Evolutionary conservation across 2,113 vertebrate genomes (phyloP), one percentile per base, ranked within the genome.

Genomic region (Scopus umbretta): DNA sequence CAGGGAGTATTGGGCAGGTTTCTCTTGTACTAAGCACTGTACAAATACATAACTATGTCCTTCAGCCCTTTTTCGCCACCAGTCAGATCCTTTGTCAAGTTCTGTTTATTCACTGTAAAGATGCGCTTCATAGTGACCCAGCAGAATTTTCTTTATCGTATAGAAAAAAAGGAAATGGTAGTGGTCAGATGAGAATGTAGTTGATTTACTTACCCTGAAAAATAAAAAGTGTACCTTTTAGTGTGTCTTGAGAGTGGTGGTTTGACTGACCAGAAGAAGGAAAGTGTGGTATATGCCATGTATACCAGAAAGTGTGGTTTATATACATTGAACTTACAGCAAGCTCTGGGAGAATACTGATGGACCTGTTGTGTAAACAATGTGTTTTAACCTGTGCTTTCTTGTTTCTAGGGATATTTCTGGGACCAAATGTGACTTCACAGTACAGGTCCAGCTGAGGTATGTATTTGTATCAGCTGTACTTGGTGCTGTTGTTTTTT

Each of bases 361-460:
- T 70, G 36, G 21, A 56, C 22, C 40, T 56, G 11, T 42, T 66
- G 30, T 32, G 9, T 42, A 67, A 34, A 3, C 10, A 11, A 7
- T 4, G 4, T 8, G 3, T 81, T 72, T 75, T 50, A 94, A 94
- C 67, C 7, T 11, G 2, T 93, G 25, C 96, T 89, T 38, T 94
- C 2, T 93, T 87, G 67, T 97, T 97, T 96, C 85, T 94, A 99
- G 99, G 99, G 99, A 99, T 98, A 99, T 99, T 98, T 99, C 99
- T 97, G 99, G 99, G 98, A 99, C 99, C 99, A 99, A 99, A 98
- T 99, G 99, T 97, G 99, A 99, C 98, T 99, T 99, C 98, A 99
- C 99, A 90, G 99, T 99, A 96, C 99, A 99, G 98, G 99, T 99
- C 98, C 99, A 99, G 98, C 97, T 99, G 98, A 99, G 99, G 98